Base-by-base conservation (phyloP, 1,140 invertebrate genomes). In the Coenobita brevimanus region DNA sequence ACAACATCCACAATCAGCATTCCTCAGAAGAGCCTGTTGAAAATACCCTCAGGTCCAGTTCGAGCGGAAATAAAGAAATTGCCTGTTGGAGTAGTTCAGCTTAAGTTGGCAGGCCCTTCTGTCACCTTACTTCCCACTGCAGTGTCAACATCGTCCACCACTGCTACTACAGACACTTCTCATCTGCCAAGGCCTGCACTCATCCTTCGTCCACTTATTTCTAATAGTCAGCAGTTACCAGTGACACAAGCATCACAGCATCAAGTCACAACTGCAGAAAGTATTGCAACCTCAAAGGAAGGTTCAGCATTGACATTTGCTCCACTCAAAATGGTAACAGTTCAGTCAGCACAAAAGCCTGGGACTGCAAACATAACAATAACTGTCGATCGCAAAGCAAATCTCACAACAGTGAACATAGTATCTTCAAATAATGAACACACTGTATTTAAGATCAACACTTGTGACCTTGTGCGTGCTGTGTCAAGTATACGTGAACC, bases 401-500 rank as follows among this genome's bases (percentile, higher is more conserved):
- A 90, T 85, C 73, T 80, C 38, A 90, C 89, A 13, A 86, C 85
- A 27, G 82, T 90, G n/a, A 79, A 76, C 36, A 82, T 90, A 36
- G 88, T 89, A 21, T 90, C 89, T 50, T 90, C 89, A 27, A 90
- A 90, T 81, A 82, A 86, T 41, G 86, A 90, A 60, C 82, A 89
- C 43, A 90, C 89, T 43, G 87, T 90, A 21, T 90, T 90, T 69
- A 90, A 90, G 50, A 89, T 90, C 1, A 90, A 90, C 27, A 88
- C 89, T 24, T 86, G 84, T 50, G 87, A 90, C 43, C 78, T 90
- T 36, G 82, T 90, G 54, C 78, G 88, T 41, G 89, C 89, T 57
- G 89, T 90, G 13, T 90, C 89, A 27, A 89, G 89, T 43, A 89
- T 90, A 41, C 82, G 82, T 33, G 86, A 90, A 33, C 80, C 64